Evolutionary conservation across 2,797 vertebrate genomes (phyloP), one percentile per base, ranked within the genome.

Genomic region (Aphelocoma californica): DNA sequence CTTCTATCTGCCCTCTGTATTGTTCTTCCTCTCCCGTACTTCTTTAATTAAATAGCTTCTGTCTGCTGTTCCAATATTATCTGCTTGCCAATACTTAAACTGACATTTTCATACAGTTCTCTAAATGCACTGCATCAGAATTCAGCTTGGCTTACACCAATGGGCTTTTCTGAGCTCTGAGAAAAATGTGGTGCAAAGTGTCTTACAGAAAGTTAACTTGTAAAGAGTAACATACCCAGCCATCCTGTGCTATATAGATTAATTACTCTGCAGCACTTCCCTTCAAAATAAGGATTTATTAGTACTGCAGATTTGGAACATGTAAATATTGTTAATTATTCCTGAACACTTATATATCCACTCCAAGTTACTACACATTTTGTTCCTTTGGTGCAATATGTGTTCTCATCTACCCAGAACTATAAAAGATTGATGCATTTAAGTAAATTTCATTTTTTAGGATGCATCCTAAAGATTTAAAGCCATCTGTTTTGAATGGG

Each of bases 41-140:
- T 7, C n/a, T 66, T 72, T 62, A 90, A 78, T 83, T 78, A 91
- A 92, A 66, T 69, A 75, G 19, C 47, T 86, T 88, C 48, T 79
- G 21, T 44, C 60, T 92, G 54, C 42, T 86, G 9, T 92, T 88
- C 23, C 20, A 48, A 3, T 92, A n/a, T 42, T n/a, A 70, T n/a
- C 67, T 58, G 19, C 65, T 92, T 88, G 62, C 65, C 61, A 81
- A 6, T 80, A 58, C 34, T 81, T 53, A 50, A 80, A 74, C 38
- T 77, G 72, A 64, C 4, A 4, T 80, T 93, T 88, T 89, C 47
- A 56, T 85, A 31, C 19, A 21, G 42, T 64, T 78, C 42, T 83
- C 26, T 86, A 77, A 90, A 71, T 11, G 48, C 10, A 36, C 31
- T 78, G 79, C 0, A 0, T 74, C 53, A 93, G 81, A 86, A 88